Evolutionary conservation across 2,888 invertebrate species (phyloP).

Genomic region (Machimus atricapillus): DNA sequence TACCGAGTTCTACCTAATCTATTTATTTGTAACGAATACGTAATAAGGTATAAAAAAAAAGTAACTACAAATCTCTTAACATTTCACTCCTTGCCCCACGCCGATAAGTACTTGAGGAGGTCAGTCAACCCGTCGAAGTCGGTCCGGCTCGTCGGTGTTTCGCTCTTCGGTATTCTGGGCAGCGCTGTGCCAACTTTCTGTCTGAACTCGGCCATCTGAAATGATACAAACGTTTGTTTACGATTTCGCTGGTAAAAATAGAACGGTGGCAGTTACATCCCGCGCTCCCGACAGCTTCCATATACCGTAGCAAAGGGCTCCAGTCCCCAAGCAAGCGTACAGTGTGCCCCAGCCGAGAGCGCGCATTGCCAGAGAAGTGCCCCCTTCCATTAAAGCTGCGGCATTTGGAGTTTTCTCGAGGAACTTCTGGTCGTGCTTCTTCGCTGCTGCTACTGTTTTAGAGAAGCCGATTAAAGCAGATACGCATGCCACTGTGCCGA

Average conservation of each 20-base stretch:
- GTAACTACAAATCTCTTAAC: background rate
- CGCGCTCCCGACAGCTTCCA: conserved; percentile 90
- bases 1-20: conserved; percentile 23
- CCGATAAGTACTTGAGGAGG: conserved; percentile 77
- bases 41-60: conserved; percentile 14
- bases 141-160: conserved; percentile 81
- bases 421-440: conserved; percentile 79
- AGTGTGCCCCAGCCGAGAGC: conserved; percentile 89
- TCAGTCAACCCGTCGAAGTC: conserved; percentile 88
- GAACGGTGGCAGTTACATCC: conserved; percentile 67
- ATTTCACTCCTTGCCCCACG: conserved; percentile 59
- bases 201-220: conserved; percentile 82
- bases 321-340: conserved; percentile 86
- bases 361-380: conserved; percentile 78
- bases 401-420: conserved; percentile 76
- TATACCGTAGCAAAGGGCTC: conserved; percentile 79
- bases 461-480: conserved; percentile 85
- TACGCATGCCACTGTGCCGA: conserved; percentile 67
- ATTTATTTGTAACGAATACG: conserved; percentile 11
- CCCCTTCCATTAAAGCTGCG: conserved; percentile 75
- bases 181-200: conserved; percentile 78
- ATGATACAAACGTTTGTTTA: conserved; percentile 47
- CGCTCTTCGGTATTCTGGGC: conserved; percentile 79
- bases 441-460: conserved; percentile 76
- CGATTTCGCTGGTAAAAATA: background rate